Conservation (phyloP, 2,888 invertebrate species). For the Busseola fusca region DNA sequence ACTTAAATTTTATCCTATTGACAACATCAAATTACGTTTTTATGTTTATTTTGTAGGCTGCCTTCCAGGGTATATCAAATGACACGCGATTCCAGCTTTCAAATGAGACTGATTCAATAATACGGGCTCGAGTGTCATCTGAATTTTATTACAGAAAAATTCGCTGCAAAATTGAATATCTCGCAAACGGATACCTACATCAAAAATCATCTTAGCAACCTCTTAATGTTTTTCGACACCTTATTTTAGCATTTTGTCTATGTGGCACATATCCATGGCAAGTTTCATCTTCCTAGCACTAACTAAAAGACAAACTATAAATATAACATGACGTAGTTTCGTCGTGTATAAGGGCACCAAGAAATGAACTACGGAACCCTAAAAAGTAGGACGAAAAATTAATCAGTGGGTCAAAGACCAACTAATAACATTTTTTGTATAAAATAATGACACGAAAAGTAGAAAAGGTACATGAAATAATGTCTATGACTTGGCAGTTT, state of each 20-base stretch:
- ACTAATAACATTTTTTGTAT: slow-evolving; percentile 28
- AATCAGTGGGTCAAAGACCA: slow-evolving; percentile 41
- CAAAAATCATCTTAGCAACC: too few species aligned
- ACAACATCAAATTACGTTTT: slow-evolving; percentile 31
- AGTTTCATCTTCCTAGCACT: too few species aligned
- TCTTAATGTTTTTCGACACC: too few species aligned
- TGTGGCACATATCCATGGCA: too few species aligned
- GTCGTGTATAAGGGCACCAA: too few species aligned
- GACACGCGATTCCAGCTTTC: not conserved
- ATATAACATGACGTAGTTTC: too few species aligned
- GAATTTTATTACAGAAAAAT: not conserved
- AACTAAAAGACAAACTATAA: too few species aligned
- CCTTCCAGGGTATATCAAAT: slow-evolving; percentile 36
- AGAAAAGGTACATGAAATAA: slow-evolving; percentile 14
- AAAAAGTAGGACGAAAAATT: slow-evolving; percentile 36
- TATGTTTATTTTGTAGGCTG: slow-evolving; percentile 24
- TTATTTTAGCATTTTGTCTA: too few species aligned
- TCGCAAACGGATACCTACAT: too few species aligned
- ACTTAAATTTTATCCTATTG: slow-evolving; percentile 26
- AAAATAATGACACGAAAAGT: slow-evolving; percentile 33
- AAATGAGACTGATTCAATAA: slow-evolving; percentile 34
- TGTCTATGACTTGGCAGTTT: not conserved
- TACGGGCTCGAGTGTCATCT: slow-evolving; percentile 1
- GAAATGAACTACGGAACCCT: too few species aligned
- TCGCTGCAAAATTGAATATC: too few species aligned